Evolutionary conservation across 2,888 invertebrate species (phyloP).

Genomic region (Coenonympha glycerion): DNA sequence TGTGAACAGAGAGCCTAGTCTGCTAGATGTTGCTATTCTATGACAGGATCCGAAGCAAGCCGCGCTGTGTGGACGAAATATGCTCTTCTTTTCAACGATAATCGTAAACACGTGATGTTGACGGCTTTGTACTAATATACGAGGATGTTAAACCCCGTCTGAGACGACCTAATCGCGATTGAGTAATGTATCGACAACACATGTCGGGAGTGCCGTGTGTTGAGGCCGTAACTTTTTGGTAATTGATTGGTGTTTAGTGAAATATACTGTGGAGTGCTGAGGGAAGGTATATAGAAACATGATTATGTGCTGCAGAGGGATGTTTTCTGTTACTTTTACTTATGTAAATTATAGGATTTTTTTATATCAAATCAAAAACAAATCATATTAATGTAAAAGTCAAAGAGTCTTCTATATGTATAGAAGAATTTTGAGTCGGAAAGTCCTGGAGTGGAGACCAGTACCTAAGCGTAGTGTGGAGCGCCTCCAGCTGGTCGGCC

Average conservation of each 20-base stretch:
- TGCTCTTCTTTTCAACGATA: slow-evolving; percentile 37
- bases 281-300: neutral
- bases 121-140: slow-evolving; percentile 34
- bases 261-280: neutral
- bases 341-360: too few species aligned
- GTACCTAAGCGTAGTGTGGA: too few species aligned
- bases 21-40: neutral
- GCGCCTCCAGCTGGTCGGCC: too few species aligned
- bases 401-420: too few species aligned
- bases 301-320: too few species aligned
- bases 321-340: too few species aligned
- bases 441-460: too few species aligned
- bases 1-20: neutral
- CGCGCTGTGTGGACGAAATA: slow-evolving; percentile 34
- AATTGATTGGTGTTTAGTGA: neutral
- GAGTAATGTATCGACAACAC: slow-evolving; percentile 1
- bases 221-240: neutral
- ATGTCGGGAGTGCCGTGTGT: neutral
- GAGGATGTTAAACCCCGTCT: slow-evolving; percentile 11
- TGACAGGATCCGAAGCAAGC: slow-evolving; percentile 19
- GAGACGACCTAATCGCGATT: slow-evolving; percentile 2
- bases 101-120: slow-evolving; percentile 38
- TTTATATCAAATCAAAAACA: too few species aligned
- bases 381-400: too few species aligned
- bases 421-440: too few species aligned